Percentiles rank a stretch among this genome's conserved stretches.
These are phyloP conservation scores for Sebastes vulpes DNA, from an alignment of 2,797 vertebrate genomes.

Conservation along the genomic window DNA sequence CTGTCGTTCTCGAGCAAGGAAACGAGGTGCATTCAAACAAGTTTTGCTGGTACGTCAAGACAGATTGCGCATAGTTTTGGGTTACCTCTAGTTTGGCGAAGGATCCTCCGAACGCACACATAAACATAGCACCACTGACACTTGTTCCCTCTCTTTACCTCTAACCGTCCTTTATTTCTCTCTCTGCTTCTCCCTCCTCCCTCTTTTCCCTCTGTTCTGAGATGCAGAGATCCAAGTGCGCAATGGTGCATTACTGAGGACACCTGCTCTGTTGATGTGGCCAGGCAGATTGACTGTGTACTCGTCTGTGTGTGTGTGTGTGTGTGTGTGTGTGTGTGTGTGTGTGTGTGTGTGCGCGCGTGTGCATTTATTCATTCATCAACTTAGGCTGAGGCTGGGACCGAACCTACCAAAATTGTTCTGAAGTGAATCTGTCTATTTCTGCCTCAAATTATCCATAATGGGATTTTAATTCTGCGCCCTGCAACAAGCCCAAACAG, in stretches of 20 bases:
- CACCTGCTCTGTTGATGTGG: slow-evolving; percentile 83
- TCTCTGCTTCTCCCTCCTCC: slow-evolving; percentile 30
- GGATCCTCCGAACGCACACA: slow-evolving; percentile 8
- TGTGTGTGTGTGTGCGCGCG: not conserved
- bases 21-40: slow-evolving; percentile 52
- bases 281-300: slow-evolving; percentile 66
- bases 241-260: slow-evolving; percentile 82
- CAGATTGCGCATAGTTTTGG: not conserved
- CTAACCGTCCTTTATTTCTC: slow-evolving; percentile 52
- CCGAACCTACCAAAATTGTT: slow-evolving; percentile 62
- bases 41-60: slow-evolving; percentile 24
- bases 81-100: slow-evolving; percentile 14
- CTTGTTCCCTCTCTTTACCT: slow-evolving; percentile 34
- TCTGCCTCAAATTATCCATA: slow-evolving; percentile 45
- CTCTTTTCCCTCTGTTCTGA: slow-evolving; percentile 60
- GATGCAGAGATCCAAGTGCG: slow-evolving; percentile 76
- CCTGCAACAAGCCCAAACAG: not conserved
- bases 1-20: slow-evolving; percentile 19
- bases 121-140: slow-evolving; percentile 11
- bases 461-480: slow-evolving; percentile 52
- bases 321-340: not conserved
- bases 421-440: slow-evolving; percentile 58
- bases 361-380: slow-evolving; percentile 64
- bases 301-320: slow-evolving; percentile 31
- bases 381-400: slow-evolving; percentile 56